Evolutionary conservation across 1,140 invertebrate genomes (phyloP), one percentile per base, ranked within the genome.

Genomic region (Eriocheir sinensis): DNA sequence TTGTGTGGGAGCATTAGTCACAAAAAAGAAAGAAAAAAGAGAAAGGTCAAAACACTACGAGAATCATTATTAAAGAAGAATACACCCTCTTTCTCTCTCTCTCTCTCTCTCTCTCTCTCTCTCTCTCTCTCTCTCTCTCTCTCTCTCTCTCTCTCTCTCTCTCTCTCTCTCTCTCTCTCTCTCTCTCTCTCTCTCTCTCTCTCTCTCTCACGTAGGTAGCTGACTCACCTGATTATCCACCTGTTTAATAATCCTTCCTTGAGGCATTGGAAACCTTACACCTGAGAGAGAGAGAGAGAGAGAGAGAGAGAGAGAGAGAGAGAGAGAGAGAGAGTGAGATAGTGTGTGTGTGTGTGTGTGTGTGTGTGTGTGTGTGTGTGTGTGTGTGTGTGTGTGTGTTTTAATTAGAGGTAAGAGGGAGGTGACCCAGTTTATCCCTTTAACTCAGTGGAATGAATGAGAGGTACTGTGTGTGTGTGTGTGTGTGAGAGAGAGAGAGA

Each of bases 301-400:
- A 8, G 44, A 8, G 44, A 8, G 44, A 8, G 44, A 8, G 44
- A 8, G 44, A 8, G 44, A 8, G 44, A 8, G 44, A 8, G 44
- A 8, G 44, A 8, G 44, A 8, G 44, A 8, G 44, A 8, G 44
- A 8, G 44, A 8, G 44, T 48, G 44, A 8, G 44, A 8, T 48
- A 4, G 44, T 48, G 27, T n/a, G 60, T 72, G 60, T 72, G 27
- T 72, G 60, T 72, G 60, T 72, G 60, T 72, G 60, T 72, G 60
- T 72, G 60, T 72, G 60, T 72, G 60, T 27, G 60, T 72, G 60
- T 72, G 60, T 72, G 60, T n/a, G 12, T 72, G 60, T 72, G 60
- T 72, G 60, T 72, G 60, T 72, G 60, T 72, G 60, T 72, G 60
- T 72, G 60, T 72, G 27, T 72, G 60, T 72, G 60, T 72, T 72